phyloP scores from a whole-genome alignment of 1,140 invertebrate species.

The Chironomus striatipennis region DNA sequence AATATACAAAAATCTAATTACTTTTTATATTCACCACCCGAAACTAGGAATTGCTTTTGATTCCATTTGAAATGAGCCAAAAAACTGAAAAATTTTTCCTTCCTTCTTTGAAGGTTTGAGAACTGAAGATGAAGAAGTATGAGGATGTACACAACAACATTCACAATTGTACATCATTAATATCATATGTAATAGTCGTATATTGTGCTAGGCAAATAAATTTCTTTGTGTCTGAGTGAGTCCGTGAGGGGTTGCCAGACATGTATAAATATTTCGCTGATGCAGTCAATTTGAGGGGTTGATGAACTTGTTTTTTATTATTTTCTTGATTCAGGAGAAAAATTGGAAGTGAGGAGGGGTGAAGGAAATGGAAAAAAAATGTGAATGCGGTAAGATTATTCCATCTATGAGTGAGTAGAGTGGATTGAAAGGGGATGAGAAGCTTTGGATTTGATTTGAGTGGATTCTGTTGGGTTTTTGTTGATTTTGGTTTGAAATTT shows the following conservation, averaged over 20 bases:
- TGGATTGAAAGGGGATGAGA: not conserved
- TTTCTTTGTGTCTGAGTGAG: conserved; percentile 11
- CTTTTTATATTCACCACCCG: too few species aligned
- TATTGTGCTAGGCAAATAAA: conserved; percentile 13
- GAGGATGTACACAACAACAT: not conserved
- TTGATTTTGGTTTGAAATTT: too few species aligned
- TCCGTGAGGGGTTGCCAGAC: conserved; percentile 2
- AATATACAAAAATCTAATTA: too few species aligned
- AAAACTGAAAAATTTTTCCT: not conserved
- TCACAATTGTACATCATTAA: conserved; percentile 3
- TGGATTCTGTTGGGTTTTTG: not conserved
- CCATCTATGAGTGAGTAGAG: not conserved
- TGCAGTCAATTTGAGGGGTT: not conserved
- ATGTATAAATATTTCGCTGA: not conserved
- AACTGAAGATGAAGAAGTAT: not conserved
- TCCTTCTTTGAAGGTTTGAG: not conserved
- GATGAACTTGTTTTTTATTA: not conserved
- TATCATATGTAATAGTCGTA: not conserved
- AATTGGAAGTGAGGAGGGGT: not conserved
- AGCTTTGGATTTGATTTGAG: not conserved
- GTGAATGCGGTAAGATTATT: not conserved
- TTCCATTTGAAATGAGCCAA: not conserved
- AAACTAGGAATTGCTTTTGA: not conserved
- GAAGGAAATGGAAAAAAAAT: too few species aligned
- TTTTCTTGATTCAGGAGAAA: not conserved